Evolutionary conservation across 1,140 invertebrate genomes (phyloP).

Genomic region (Trachelipus rathkii): DNA sequence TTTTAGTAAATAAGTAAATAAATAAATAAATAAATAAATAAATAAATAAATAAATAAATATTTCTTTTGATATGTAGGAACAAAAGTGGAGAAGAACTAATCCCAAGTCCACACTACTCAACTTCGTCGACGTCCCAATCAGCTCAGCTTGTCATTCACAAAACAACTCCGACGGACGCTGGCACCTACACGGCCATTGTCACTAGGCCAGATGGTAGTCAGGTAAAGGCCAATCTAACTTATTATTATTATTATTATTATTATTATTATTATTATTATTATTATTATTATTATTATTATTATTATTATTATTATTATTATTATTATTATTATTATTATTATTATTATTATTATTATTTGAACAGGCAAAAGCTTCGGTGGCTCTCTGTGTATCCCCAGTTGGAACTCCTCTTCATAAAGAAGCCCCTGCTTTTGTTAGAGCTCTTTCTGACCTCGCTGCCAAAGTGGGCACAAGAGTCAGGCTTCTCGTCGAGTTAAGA

Average conservation of each 20-base stretch:
- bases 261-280: no score
- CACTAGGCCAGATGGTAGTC: slow-evolving; percentile 51
- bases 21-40: no score
- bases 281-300: no score
- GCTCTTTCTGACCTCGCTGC: slow-evolving; percentile 72
- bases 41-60: no score
- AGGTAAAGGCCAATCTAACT: slow-evolving; percentile 28
- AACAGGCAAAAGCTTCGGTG: slow-evolving; percentile 36
- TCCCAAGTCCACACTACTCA: slow-evolving; percentile 31
- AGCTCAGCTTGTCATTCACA: slow-evolving; percentile 49
- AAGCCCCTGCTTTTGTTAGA: slow-evolving; percentile 70
- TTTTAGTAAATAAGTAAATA: no score
- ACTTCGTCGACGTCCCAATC: slow-evolving; percentile 24
- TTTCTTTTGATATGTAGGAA: slow-evolving; percentile 28
- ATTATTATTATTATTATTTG: no score
- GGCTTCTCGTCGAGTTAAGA: slow-evolving; percentile 72
- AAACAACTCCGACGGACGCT: slow-evolving; percentile 50
- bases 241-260: no score
- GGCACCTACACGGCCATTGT: slow-evolving; percentile 54
- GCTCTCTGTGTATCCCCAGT: slow-evolving; percentile 27
- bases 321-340: no score
- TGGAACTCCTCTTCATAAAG: slow-evolving; percentile 45
- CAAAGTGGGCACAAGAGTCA: slow-evolving; percentile 75
- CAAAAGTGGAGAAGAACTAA: slow-evolving; percentile 39
- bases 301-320: no score